A percentile compares a stretch with the other conserved stretches of the same genome.
Evolutionary conservation across 2,888 invertebrate species (phyloP).

Genomic region (Lingula anatina): DNA sequence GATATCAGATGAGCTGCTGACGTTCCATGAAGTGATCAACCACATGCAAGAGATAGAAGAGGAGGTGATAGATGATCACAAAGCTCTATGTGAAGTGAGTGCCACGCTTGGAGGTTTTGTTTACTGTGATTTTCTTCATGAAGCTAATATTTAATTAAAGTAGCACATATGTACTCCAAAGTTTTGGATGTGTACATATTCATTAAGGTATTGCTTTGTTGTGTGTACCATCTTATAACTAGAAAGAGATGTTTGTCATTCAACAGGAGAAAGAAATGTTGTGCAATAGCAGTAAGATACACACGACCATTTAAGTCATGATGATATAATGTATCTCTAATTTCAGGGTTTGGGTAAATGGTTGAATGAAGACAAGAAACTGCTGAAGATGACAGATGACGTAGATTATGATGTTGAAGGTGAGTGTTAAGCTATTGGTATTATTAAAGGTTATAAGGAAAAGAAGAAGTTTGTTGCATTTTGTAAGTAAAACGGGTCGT

Average conservation of each 20-base stretch:
- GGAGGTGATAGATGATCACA: constrained; percentile 86
- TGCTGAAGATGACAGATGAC: constrained; percentile 78
- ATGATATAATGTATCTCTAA: too few species aligned
- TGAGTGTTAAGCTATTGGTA: constrained; percentile 52
- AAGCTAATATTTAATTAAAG: too few species aligned
- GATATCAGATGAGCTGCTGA: constrained; percentile 88
- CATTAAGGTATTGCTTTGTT: too few species aligned
- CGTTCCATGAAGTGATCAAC: constrained; percentile 92
- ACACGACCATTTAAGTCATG: too few species aligned
- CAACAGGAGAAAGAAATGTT: too few species aligned
- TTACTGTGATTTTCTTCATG: too few species aligned
- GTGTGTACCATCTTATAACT: too few species aligned
- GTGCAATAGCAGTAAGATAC: too few species aligned
- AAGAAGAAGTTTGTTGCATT: background rate
- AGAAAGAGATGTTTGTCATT: too few species aligned
- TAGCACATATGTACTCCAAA: too few species aligned
- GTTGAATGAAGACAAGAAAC: constrained; percentile 64
- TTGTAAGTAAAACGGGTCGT: background rate
- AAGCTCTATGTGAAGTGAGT: constrained; percentile 40
- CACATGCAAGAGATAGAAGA: constrained; percentile 92
- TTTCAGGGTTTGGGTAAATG: too few species aligned
- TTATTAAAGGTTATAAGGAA: background rate
- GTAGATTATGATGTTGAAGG: constrained; percentile 97
- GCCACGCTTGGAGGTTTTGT: background rate
- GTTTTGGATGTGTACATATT: too few species aligned